Percentiles rank a stretch among this genome's conserved stretches.
Evolutionary conservation across 2,888 invertebrate genomes (phyloP).

Genomic region (Caenorhabditis sp.): DNA sequence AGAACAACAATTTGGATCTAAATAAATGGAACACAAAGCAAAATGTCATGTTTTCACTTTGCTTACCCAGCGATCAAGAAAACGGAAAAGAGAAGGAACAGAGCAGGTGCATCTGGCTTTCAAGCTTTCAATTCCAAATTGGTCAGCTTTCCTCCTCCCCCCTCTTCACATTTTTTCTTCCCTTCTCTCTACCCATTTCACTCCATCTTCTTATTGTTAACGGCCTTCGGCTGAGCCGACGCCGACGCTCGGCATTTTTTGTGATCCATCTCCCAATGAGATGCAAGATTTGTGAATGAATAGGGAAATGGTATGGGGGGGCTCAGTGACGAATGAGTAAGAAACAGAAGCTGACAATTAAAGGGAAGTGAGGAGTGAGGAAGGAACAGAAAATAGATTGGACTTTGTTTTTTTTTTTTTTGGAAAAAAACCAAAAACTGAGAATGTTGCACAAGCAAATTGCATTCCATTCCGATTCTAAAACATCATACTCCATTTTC

Average conservation of each 20-base stretch:
- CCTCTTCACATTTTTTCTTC: no score
- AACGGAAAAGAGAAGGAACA: slow-evolving; percentile 5
- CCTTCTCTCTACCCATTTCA: no score
- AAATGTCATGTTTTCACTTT: no score
- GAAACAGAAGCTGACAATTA: background rate
- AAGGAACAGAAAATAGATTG: no score
- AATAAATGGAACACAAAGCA: no score
- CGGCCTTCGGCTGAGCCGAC: slow-evolving; percentile 2
- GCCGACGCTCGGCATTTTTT: background rate
- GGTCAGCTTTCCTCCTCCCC: slow-evolving; percentile 5
- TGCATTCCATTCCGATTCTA: no score
- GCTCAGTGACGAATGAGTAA: background rate
- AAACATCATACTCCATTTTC: no score
- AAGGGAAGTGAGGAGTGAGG: background rate
- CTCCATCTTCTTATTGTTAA: slow-evolving; percentile 23
- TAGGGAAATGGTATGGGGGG: background rate
- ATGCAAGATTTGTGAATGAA: slow-evolving; percentile 1
- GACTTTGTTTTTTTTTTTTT: no score
- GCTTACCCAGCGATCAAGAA: no score
- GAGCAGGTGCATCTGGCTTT: background rate
- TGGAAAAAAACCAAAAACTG: no score
- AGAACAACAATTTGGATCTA: no score
- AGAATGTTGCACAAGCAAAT: no score
- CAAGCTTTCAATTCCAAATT: slow-evolving; percentile 26
- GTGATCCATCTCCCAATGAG: slow-evolving; percentile 20